Evolutionary conservation across 2,113 vertebrate genomes (phyloP), one percentile per base, ranked within the genome.

Genomic region (Origma solitaria): DNA sequence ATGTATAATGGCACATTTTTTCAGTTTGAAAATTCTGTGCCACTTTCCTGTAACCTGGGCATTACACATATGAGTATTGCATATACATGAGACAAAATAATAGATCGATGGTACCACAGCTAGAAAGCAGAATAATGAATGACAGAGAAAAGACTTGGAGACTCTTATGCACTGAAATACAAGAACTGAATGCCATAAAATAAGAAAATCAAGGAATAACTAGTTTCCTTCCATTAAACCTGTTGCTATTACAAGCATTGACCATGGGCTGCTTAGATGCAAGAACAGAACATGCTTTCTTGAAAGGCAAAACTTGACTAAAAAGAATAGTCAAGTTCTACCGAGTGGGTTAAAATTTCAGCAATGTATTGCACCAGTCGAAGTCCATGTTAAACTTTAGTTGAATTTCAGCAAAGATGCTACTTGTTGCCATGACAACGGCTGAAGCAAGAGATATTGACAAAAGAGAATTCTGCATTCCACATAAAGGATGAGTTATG

Each of bases 351-450:
- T 83, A 75, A 90, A 80, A 83, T 83, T 88, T 90, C 25, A 86
- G 37, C 60, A 77, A 51, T 66, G 12, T 70, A 44, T 65, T 78
- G 64, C 51, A 78, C 66, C 78, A 56, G 27, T 81, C 16, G 1
- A n/a, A 40, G 56, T 78, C 71, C 79, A 71, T 76, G 60, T 86
- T 64, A 73, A 66, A 86, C 62, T 81, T 86, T 2, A 90, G 71
- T 15, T 81, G 60, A 71, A 93, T 94, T 92, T 86, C 64, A 94
- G 79, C 47, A 78, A 92, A 94, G 79, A 92, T 86, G 72, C 23
- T 76, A 86, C 82, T 73, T 78, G 95, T 96, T 94, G 56, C 82
- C 64, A 86, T 96, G 93, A 64, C 94, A 88, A 94, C 96, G 71
- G 85, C 60, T 64, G 60, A 95, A 53, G 82, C 35, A 66, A 92